Conservation (phyloP, 2,797 vertebrate species). For the Anabacerthia variegaticeps region DNA sequence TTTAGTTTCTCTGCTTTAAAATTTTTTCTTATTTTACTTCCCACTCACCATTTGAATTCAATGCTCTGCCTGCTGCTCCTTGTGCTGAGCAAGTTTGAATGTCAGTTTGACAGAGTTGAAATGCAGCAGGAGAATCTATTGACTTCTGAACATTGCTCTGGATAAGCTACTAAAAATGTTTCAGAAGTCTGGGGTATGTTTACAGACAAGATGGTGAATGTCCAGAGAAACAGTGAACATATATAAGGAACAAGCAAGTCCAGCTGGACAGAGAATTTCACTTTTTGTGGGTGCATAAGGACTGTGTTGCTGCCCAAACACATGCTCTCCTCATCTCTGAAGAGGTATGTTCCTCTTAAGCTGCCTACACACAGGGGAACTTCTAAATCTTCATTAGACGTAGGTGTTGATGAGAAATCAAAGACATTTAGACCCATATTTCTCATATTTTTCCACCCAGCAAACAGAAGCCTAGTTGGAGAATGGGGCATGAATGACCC, state of each 20-base stretch:
- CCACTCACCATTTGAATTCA: background rate
- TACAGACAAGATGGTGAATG: background rate
- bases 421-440: background rate
- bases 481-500: background rate
- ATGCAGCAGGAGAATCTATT: background rate
- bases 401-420: background rate
- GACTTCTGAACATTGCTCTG: background rate
- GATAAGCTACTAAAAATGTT: background rate
- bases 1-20: background rate
- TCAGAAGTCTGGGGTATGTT: background rate
- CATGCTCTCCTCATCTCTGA: background rate
- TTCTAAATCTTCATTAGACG: background rate
- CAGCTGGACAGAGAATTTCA: background rate
- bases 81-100: background rate
- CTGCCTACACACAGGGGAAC: fast-evolving
- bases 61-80: background rate
- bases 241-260: background rate
- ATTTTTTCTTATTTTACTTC: background rate
- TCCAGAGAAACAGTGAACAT: background rate
- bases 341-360: background rate
- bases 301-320: fast-evolving
- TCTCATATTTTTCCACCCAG: background rate
- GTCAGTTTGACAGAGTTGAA: background rate
- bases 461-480: background rate
- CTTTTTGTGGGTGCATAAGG: background rate